Evolutionary conservation across 1,140 invertebrate species (phyloP).

Genomic region (Hesperophylax magnus): DNA sequence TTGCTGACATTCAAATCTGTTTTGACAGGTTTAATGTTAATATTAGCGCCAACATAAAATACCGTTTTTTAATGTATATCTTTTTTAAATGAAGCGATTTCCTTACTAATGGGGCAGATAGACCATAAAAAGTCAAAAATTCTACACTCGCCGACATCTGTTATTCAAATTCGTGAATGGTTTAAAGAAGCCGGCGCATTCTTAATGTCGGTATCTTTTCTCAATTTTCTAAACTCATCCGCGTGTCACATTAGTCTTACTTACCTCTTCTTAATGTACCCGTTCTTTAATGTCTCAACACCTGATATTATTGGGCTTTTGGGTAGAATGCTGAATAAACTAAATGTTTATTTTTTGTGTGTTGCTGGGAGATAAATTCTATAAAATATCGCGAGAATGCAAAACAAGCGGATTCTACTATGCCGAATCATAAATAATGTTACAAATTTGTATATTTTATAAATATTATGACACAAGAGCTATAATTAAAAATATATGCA

Average conservation of each 20-base stretch:
- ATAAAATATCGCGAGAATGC: no score
- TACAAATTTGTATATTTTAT: no score
- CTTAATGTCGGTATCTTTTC: conserved; percentile 33
- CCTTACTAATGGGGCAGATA: conserved; percentile 28
- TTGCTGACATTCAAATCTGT: conserved; percentile 46
- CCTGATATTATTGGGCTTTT: conserved; percentile 33
- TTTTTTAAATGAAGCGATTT: conserved; percentile 45
- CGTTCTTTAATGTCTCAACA: conserved; percentile 50
- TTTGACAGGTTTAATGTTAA: conserved; percentile 49
- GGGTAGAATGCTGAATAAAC: conserved; percentile 1
- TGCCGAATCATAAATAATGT: no score
- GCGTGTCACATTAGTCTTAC: conserved; percentile 44
- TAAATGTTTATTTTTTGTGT: conserved; percentile 9
- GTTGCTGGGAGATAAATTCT: no score
- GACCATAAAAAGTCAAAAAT: conserved; percentile 42
- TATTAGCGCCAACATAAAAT: conserved; percentile 47
- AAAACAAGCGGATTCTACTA: no score
- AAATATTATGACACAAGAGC: no score
- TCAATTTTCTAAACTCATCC: conserved; percentile 45
- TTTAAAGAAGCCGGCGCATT: conserved; percentile 30
- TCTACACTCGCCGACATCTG: conserved; percentile 16
- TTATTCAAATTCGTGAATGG: conserved; percentile 35
- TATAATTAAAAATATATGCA: no score
- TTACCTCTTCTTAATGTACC: conserved; percentile 37
- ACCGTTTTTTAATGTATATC: conserved; percentile 43